Conservation (phyloP, 2,888 invertebrate species). For the Andrena fulva region DNA sequence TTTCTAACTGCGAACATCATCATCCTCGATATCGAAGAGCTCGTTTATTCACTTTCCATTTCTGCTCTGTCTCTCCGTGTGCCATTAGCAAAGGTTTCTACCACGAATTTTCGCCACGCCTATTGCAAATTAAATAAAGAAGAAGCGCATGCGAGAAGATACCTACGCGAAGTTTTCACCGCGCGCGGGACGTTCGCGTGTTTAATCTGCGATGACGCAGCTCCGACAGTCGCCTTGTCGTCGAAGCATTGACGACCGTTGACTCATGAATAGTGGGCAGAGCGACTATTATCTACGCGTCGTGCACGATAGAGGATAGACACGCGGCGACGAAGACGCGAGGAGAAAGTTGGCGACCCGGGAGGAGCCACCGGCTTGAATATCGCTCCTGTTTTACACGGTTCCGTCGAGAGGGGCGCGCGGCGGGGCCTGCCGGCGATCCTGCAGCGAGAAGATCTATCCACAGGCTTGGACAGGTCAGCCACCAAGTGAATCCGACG, state of each 20-base stretch:
- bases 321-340: slow-evolving; percentile 75
- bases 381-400: background rate
- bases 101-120: no score
- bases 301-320: slow-evolving; percentile 60
- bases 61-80: no score
- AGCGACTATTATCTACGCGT: slow-evolving; percentile 62
- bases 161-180: background rate
- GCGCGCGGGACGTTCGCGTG: slow-evolving; percentile 37
- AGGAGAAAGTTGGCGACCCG: slow-evolving; percentile 81
- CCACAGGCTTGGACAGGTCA: background rate
- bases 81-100: no score
- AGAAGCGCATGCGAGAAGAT: background rate
- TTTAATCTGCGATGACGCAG: slow-evolving; percentile 62
- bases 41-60: no score
- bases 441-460: slow-evolving; percentile 12
- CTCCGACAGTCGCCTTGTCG: slow-evolving; percentile 54
- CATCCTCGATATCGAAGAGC: no score
- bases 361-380: slow-evolving; percentile 67
- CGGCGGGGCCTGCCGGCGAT: background rate
- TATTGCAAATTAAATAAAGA: no score
- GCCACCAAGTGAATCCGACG: slow-evolving; percentile 13
- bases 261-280: slow-evolving; percentile 72
- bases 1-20: no score
- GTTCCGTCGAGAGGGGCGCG: background rate
- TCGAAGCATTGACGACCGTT: slow-evolving; percentile 61